phyloP scores from a whole-genome alignment of 2,888 invertebrate genomes.

The Labia minor region DNA sequence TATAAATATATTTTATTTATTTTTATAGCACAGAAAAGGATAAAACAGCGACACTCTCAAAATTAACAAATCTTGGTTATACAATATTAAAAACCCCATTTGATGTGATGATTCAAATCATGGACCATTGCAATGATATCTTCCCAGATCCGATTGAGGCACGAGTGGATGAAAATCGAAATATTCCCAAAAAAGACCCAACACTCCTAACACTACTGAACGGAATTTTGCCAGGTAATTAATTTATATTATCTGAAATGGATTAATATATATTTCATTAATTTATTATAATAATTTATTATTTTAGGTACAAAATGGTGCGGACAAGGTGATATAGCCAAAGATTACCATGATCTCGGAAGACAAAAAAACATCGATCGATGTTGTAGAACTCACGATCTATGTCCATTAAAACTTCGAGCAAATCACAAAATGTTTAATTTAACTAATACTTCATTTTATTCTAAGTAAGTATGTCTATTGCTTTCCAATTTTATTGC shows the following conservation, averaged over 20 bases:
- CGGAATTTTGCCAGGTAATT: slow-evolving; percentile 69
- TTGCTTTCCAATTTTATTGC: neutral
- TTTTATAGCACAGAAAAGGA: neutral
- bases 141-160: neutral
- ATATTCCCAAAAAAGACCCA: neutral
- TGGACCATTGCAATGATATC: neutral
- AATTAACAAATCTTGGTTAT: neutral
- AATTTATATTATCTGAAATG: neutral
- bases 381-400: slow-evolving; percentile 83
- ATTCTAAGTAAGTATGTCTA: slow-evolving; percentile 54
- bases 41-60: neutral
- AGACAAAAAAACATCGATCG: slow-evolving; percentile 55
- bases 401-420: slow-evolving; percentile 71
- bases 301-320: slow-evolving; percentile 79
- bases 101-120: neutral
- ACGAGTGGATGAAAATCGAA: neutral
- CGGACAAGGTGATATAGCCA: slow-evolving; percentile 79
- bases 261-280: neutral
- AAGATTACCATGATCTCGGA: slow-evolving; percentile 74
- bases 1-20: too few relatives aligned
- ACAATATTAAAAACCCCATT: neutral
- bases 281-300: slow-evolving; percentile 5
- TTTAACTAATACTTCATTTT: slow-evolving; percentile 69
- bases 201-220: slow-evolving; percentile 47
- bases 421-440: slow-evolving; percentile 64